Base-by-base conservation (phyloP, 2,797 vertebrate genomes). In the Gallirallus australis region DNA sequence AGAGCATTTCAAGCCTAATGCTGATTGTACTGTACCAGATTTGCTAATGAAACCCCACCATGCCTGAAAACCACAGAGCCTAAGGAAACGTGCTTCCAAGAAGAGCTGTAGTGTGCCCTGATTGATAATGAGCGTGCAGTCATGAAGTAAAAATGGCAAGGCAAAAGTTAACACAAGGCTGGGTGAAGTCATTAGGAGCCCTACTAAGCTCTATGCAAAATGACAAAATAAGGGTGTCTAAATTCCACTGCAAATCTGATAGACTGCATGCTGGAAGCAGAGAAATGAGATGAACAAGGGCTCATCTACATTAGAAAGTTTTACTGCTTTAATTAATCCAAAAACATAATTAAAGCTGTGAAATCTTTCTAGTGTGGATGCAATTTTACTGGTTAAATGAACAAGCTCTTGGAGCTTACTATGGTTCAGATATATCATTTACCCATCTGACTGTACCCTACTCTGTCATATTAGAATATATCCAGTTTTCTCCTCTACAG, bases 311-410 rank as follows among this genome's bases (percentile, higher is more conserved):
- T 11, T 66, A 86, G 65, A 59, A 93, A 95, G 63, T 72, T 94
- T 94, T 89, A 83, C 69, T 78, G 85, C 94, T 95, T 96, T 96
- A 95, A 95, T 96, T 95, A 96, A 87, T 69, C 76, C 79, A 82
- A 95, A 95, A 78, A 1, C 47, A 50, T 88, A 95, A 89, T 92
- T 93, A 95, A 89, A 92, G 79, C 79, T 85, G 75, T 54, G 61
- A 93, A 97, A 83, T 89, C 81, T 54, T 81, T 61, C 89, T 86
- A 86, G 82, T 92, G 82, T 78, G 82, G 79, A 76, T 72, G 65
- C 76, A 88, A 54, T 86, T 95, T 90, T 66, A 28, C 39, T 28
- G 52, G 80, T 86, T 90, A 95, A 96, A 59, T 82, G 92, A 92
- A 33, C 70, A 82, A 87, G 89, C 27, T 47, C 68, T 94, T 75